Base-by-base conservation (phyloP, 2,888 invertebrate genomes). In the Dexiosoma caninum region DNA sequence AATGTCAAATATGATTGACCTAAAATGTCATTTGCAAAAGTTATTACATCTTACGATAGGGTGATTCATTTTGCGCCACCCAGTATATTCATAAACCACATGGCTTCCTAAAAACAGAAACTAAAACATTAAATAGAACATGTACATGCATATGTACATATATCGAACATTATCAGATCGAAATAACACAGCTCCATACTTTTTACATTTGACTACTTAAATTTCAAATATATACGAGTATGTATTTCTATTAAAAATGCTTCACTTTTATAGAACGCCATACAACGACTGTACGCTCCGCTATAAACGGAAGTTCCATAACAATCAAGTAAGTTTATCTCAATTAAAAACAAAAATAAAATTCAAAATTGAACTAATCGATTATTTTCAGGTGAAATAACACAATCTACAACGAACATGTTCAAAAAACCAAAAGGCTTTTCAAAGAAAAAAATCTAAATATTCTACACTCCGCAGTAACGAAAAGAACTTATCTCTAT, bases 401-500 rank as follows among this genome's bases (percentile, higher is more conserved):
- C 19, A 27, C 2, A 21, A 27, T 14, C 7, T 12, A 32, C 32
- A 62, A 53, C 23, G 46, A 55, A 77, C 2, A 70, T 70, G 70
- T 57, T 46, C 21, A 64, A 23, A 49, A 49, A 42, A 32, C 5
- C 40, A 19, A 35, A 51, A 10, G 16, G 27, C 3, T 14, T 27
- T 42, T 44, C 6, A 37, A 37, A 49, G 44, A n/a, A 59, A n/a
- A n/a, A n/a, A 67, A 69, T 1, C 9, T 5, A n/a, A 35, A n/a
- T 32, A n/a, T 59, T 59, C 23, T 59, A 6, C 30, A 32, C 37
- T 37, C 74, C 42, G 21, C 12, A 64, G 53, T 30, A 62, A 51
- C 19, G 49, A 19, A 71, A 57, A 35, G n/a, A 67, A 71, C 44
- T 80, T 67, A 80, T 76, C 71, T 55, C 49, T 46, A 64, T 64